Evolutionary conservation across 2,888 invertebrate genomes (phyloP).

Genomic region (Sicus ferrugineus): DNA sequence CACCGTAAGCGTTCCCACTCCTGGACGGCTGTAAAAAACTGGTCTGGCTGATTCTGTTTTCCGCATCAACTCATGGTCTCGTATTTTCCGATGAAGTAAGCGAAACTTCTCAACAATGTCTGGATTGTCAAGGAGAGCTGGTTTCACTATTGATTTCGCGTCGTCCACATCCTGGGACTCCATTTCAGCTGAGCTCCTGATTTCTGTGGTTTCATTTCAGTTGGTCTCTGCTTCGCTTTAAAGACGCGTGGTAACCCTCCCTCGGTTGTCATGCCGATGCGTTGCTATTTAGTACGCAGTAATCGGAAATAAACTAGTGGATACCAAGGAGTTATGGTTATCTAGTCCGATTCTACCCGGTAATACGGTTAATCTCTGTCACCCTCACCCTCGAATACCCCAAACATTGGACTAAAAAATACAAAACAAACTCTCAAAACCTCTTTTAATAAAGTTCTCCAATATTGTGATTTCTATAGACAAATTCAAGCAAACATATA

Average conservation of each 20-base stretch:
- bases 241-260: neutral
- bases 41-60: neutral
- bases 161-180: neutral
- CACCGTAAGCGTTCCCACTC: constrained; percentile 2
- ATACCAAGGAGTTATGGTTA: neutral
- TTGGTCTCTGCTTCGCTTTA: neutral
- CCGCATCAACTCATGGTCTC: neutral
- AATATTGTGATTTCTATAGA: too few species aligned
- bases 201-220: neutral
- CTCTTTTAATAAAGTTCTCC: too few species aligned
- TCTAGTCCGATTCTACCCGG: neutral
- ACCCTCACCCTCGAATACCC: too few species aligned
- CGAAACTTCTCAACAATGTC: constrained; percentile 16
- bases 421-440: too few species aligned
- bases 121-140: neutral
- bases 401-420: too few species aligned
- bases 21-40: neutral
- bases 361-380: too few species aligned
- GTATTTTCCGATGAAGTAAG: neutral
- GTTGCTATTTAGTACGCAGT: neutral
- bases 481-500: too few species aligned
- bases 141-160: neutral
- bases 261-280: neutral
- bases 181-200: constrained; percentile 5
- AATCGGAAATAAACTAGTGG: neutral